Percentiles rank a stretch among this genome's conserved stretches.
phyloP scores from a whole-genome alignment of 2,797 vertebrate species.

The Spea hammondii region DNA sequence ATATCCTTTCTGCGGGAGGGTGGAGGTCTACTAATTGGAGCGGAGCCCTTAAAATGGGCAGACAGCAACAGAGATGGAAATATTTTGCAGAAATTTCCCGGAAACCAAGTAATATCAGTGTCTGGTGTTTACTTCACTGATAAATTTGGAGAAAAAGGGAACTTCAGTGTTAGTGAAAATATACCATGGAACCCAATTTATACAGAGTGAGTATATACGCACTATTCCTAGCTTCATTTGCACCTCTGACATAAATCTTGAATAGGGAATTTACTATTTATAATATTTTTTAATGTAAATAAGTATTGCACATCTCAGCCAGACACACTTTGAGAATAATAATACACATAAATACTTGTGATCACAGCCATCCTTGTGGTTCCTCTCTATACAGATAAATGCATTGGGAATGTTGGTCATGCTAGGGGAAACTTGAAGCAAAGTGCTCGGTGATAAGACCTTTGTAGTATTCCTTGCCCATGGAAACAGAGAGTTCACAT shows the following conservation, averaged over 20 bases:
- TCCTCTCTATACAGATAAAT: no score
- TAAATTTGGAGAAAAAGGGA: conserved; percentile 58
- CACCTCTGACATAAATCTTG: conserved; percentile 57
- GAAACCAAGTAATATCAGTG: conserved; percentile 67
- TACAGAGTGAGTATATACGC: conserved; percentile 62
- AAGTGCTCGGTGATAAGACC: no score
- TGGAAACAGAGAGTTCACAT: no score
- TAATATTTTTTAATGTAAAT: no score
- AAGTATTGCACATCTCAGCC: no score
- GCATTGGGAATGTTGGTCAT: no score
- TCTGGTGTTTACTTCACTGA: conserved; percentile 70
- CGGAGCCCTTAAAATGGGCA: conserved; percentile 68
- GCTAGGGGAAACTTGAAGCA: no score
- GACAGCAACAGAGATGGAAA: conserved; percentile 54
- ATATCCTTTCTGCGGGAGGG: conserved; percentile 63
- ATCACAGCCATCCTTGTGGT: no score
- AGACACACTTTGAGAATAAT: no score
- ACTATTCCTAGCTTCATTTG: background rate
- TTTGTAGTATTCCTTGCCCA: no score
- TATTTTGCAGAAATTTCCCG: conserved; percentile 66
- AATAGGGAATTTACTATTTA: no score
- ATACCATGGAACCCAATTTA: conserved; percentile 63
- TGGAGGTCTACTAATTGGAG: conserved; percentile 67
- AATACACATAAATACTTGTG: no score
- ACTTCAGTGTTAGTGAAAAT: conserved; percentile 63